phyloP scores from a whole-genome alignment of 2,797 vertebrate genomes.

The Sphenopsis melanotis region DNA sequence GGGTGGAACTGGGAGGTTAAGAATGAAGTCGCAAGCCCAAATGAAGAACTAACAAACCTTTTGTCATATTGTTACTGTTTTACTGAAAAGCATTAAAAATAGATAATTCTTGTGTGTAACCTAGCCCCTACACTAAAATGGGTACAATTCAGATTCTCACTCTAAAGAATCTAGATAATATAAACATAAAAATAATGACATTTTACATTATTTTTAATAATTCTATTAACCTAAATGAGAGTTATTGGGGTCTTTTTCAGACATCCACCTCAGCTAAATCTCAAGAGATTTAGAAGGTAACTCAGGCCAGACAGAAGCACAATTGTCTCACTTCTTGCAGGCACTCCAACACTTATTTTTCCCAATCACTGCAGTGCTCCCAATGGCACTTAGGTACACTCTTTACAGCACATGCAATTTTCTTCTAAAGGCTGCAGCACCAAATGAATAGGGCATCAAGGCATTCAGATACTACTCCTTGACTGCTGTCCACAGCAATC shows the following conservation, averaged over 20 bases:
- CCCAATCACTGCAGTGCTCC: neutral
- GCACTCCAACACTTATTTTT: neutral
- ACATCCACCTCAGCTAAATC: neutral
- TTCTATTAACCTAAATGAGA: neutral
- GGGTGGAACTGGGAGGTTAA: slow-evolving; percentile 19
- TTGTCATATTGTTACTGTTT: neutral
- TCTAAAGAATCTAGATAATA: neutral
- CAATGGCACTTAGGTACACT: neutral
- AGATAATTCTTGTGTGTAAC: slow-evolving; percentile 31
- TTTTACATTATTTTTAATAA: neutral
- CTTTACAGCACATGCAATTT: neutral
- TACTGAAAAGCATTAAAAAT: slow-evolving; percentile 55
- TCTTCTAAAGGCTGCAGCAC: neutral
- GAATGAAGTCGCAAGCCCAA: slow-evolving; percentile 27
- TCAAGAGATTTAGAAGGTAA: neutral
- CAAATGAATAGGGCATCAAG: neutral
- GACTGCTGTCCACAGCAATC: neutral
- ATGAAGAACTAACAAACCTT: slow-evolving; percentile 49
- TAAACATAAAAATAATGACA: neutral
- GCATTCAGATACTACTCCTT: neutral
- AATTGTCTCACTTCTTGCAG: neutral
- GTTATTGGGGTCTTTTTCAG: neutral
- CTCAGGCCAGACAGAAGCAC: neutral
- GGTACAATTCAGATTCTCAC: accelerated
- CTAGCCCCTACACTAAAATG: neutral